phyloP scores from a whole-genome alignment of 2,113 vertebrate genomes.

The Spea multiplicata region DNA sequence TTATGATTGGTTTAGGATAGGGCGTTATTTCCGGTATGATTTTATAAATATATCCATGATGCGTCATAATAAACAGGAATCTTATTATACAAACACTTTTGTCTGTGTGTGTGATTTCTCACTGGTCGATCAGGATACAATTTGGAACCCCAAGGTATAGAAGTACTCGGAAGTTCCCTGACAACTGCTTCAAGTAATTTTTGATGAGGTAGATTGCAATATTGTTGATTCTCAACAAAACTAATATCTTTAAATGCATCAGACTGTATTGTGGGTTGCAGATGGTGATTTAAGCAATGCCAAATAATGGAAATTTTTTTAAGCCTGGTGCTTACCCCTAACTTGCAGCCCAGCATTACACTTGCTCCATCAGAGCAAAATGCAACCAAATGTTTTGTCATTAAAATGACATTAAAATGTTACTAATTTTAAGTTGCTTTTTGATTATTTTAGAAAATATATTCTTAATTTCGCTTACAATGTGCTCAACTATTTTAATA shows the following conservation, averaged over 20 bases:
- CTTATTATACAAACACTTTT: too few species aligned
- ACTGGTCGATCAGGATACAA: background rate
- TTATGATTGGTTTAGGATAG: too few species aligned
- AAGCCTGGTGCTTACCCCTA: background rate
- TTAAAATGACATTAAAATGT: too few species aligned
- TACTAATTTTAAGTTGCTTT: background rate
- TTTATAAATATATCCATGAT: too few species aligned
- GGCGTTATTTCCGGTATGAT: too few species aligned
- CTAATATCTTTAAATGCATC: background rate
- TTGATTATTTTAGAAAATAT: constrained; percentile 1
- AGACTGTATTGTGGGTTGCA: background rate
- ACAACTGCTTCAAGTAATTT: constrained; percentile 1
- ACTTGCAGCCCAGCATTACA: background rate
- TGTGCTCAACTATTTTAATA: background rate
- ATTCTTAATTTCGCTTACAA: background rate
- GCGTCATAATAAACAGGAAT: too few species aligned
- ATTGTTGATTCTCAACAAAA: background rate
- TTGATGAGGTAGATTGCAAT: background rate
- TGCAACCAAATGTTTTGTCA: background rate
- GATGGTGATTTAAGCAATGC: constrained; percentile 8
- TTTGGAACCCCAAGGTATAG: background rate
- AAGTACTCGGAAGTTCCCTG: background rate
- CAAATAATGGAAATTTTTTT: background rate
- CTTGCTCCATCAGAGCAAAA: constrained; percentile 2
- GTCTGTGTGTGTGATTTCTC: too few species aligned